Conservation (phyloP, 2,113 vertebrate species). For the Willisornis vidua region DNA sequence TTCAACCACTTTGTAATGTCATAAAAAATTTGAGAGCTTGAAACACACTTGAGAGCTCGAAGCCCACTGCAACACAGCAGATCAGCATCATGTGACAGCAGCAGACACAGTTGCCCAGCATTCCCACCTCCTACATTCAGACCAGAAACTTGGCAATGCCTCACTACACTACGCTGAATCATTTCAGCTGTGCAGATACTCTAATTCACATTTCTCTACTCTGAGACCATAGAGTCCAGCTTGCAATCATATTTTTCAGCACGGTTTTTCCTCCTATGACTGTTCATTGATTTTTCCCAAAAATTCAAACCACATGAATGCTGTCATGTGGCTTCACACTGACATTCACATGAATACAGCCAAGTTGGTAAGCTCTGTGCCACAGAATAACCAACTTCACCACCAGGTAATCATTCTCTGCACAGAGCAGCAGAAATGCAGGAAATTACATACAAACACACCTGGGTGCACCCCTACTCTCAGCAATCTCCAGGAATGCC, state of each 20-base stretch:
- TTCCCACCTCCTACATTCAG: conserved; percentile 19
- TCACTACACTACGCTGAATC: neutral
- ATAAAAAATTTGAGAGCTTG: neutral
- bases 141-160: neutral
- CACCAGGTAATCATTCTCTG: neutral
- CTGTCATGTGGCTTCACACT: neutral
- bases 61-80: neutral
- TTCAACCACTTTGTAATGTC: neutral
- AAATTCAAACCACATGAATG: neutral
- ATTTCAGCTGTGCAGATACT: neutral
- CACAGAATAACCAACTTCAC: neutral
- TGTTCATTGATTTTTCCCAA: neutral
- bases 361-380: neutral
- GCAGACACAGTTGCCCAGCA: conserved; percentile 2
- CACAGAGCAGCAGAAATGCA: neutral
- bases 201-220: neutral
- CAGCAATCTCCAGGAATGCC: neutral
- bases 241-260: neutral
- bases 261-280: neutral
- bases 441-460: neutral
- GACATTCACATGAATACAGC: neutral
- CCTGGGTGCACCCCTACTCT: neutral
- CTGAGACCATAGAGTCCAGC: neutral
- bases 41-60: neutral
- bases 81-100: neutral